Evolutionary conservation across 64 coral and sea anemone species (phyloP).

Genomic region (Montipora foliosa): DNA sequence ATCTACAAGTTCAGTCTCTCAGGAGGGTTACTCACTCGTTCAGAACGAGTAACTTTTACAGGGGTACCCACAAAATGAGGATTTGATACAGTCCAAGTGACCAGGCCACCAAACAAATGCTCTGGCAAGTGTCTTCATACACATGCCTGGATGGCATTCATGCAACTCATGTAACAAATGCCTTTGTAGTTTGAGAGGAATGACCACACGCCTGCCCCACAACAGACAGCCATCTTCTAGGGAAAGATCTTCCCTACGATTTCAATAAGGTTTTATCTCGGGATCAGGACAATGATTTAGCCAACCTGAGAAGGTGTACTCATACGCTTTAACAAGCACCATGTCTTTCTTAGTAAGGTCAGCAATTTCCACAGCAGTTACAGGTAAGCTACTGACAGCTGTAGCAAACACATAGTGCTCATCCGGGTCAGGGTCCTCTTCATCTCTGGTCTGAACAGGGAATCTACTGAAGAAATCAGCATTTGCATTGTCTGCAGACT

Average conservation of each 20-base stretch:
- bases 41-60: constrained; percentile 26
- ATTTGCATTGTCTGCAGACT: constrained; percentile 50
- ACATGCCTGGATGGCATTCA: too few species aligned
- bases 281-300: constrained; percentile 35
- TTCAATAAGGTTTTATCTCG: background rate
- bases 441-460: constrained; percentile 34
- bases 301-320: constrained; percentile 47
- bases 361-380: constrained; percentile 65
- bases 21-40: background rate
- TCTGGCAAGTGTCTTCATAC: too few species aligned
- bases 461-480: constrained; percentile 62
- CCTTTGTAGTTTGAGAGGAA: too few species aligned
- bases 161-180: too few species aligned
- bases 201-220: too few species aligned
- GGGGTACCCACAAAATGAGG: constrained; percentile 10
- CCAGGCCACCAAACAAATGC: too few species aligned
- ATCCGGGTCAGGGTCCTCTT: constrained; percentile 7
- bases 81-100: background rate
- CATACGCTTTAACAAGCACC: constrained; percentile 28
- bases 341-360: constrained; percentile 10
- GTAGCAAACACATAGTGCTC: constrained; percentile 38
- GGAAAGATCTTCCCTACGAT: background rate
- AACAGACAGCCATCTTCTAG: too few species aligned
- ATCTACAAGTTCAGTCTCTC: background rate
- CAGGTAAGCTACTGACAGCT: constrained; percentile 46